Evolutionary conservation across 2,797 vertebrate species (phyloP).

Genomic region (Enteromius mattozi): DNA sequence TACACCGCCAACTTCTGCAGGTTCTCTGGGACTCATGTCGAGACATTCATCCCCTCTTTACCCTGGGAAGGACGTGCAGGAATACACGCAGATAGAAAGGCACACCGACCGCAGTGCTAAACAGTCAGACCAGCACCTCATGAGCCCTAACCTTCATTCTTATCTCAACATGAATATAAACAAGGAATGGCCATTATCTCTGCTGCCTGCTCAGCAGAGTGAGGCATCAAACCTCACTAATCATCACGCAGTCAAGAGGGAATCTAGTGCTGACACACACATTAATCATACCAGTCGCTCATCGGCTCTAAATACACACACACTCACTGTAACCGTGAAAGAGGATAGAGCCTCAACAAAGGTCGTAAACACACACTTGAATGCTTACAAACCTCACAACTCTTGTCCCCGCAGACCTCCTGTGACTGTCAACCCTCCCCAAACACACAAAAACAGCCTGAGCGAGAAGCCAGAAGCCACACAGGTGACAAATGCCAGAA

Average conservation of each 20-base stretch:
- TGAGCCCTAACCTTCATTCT: slow-evolving; percentile 48
- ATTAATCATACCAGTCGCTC: slow-evolving; percentile 37
- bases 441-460: slow-evolving; percentile 34
- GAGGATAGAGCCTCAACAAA: slow-evolving; percentile 38
- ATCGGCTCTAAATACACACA: slow-evolving; percentile 40
- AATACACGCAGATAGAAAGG: slow-evolving; percentile 58
- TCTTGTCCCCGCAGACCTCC: slow-evolving; percentile 27
- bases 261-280: slow-evolving; percentile 50
- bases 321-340: slow-evolving; percentile 14
- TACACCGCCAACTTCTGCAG: slow-evolving; percentile 29
- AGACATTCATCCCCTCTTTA: slow-evolving; percentile 35
- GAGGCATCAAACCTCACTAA: slow-evolving; percentile 53
- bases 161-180: slow-evolving; percentile 50
- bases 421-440: not conserved
- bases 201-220: slow-evolving; percentile 39
- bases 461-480: not conserved
- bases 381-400: slow-evolving; percentile 21
- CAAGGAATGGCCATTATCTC: slow-evolving; percentile 57
- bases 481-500: slow-evolving; percentile 5
- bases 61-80: slow-evolving; percentile 36
- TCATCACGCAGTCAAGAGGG: slow-evolving; percentile 62
- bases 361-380: slow-evolving; percentile 27
- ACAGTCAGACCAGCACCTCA: slow-evolving; percentile 44
- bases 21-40: slow-evolving; percentile 56
- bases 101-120: slow-evolving; percentile 22